Evolutionary conservation across 37 sponge, comb jelly and placozoan genomes (phyloP).

Genomic region (Tethya wilhelma): DNA sequence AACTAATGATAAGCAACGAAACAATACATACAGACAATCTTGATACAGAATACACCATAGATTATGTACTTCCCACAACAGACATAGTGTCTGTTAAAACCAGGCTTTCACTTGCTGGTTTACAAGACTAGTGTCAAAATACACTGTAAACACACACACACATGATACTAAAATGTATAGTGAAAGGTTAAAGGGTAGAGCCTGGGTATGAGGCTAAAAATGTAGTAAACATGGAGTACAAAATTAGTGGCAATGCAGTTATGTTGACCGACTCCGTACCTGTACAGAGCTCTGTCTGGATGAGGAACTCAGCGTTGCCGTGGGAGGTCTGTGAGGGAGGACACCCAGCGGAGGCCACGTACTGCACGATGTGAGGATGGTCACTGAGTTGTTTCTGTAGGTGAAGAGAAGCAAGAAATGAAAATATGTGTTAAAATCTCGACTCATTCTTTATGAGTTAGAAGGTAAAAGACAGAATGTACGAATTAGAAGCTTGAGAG

Average conservation of each 20-base stretch:
- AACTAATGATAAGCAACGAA: not conserved
- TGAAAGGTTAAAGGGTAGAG: no score
- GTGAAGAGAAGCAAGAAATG: not conserved
- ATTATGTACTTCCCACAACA: no score
- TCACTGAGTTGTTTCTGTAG: slow-evolving; percentile 70
- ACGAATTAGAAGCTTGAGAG: not conserved
- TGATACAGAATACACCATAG: not conserved
- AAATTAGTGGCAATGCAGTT: no score
- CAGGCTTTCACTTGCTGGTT: no score
- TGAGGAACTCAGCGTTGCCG: slow-evolving; percentile 86
- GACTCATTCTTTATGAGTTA: not conserved
- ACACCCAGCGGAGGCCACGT: slow-evolving; percentile 56
- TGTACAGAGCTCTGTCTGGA: slow-evolving; percentile 83
- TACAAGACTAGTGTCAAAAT: no score
- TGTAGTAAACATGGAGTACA: no score
- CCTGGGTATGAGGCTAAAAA: no score
- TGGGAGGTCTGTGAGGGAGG: slow-evolving; percentile 59
- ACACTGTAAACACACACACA: no score
- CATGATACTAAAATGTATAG: no score
- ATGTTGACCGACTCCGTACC: no score
- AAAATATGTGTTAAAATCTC: not conserved
- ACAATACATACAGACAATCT: not conserved
- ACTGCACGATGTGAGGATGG: slow-evolving; percentile 87
- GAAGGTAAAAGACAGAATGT: not conserved
- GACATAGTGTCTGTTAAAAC: no score